phyloP scores from a whole-genome alignment of 2,113 vertebrate species.

The Aviceda subcristata region DNA sequence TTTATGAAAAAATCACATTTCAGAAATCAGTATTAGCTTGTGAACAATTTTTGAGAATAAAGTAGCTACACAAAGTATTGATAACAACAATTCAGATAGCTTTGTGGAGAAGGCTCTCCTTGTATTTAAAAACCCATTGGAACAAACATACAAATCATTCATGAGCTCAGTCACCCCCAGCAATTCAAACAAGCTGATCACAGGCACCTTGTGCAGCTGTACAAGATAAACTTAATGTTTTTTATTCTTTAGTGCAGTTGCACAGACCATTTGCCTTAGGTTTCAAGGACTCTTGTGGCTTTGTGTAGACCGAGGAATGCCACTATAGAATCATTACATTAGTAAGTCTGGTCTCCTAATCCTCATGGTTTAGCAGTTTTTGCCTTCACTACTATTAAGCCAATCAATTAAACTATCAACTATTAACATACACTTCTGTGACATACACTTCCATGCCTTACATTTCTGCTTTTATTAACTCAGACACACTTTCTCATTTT shows the following conservation, averaged over 20 bases:
- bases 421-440: background rate
- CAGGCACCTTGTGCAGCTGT: background rate
- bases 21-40: background rate
- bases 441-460: background rate
- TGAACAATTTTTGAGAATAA: background rate
- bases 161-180: background rate
- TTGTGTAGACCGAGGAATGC: background rate
- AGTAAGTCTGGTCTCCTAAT: background rate
- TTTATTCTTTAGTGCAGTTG: background rate
- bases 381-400: background rate
- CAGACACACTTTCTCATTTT: fast-evolving
- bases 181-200: background rate
- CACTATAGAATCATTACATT: background rate
- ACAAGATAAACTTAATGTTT: background rate
- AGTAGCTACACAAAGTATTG: background rate
- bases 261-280: background rate
- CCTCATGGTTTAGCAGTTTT: background rate
- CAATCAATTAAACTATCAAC: background rate
- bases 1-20: background rate
- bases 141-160: background rate
- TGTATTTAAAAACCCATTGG: background rate
- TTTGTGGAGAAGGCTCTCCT: background rate
- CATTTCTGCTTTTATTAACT: background rate
- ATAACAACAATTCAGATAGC: background rate
- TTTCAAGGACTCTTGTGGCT: background rate